Percentiles rank a stretch among this genome's conserved stretches.
phyloP scores from a whole-genome alignment of 2,888 invertebrate genomes.

The Callimorpha dominula region DNA sequence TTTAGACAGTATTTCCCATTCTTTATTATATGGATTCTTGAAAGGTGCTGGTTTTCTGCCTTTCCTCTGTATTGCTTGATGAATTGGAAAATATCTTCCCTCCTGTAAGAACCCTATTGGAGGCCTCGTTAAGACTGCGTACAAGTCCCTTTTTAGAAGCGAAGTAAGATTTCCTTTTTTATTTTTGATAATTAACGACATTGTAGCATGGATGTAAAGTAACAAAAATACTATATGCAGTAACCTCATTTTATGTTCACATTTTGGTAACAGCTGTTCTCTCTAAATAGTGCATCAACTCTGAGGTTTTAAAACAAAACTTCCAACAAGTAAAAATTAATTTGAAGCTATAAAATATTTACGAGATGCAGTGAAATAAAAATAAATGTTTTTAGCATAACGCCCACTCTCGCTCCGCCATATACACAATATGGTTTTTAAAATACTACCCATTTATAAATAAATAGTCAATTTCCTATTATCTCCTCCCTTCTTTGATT shows the following conservation, averaged over 20 bases:
- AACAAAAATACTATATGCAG: background rate
- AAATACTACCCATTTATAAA: background rate
- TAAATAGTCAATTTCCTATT: background rate
- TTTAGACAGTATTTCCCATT: background rate
- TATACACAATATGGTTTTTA: background rate
- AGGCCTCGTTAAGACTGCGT: background rate
- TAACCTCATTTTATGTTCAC: constrained; percentile 12
- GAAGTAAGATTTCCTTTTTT: background rate
- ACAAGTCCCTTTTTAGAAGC: background rate
- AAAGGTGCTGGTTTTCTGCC: background rate
- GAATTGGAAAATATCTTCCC: background rate
- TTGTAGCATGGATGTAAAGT: background rate
- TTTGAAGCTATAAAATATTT: constrained; percentile 4
- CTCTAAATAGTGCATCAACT: background rate
- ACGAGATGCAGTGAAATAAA: constrained; percentile 7
- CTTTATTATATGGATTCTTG: background rate
- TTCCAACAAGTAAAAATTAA: background rate
- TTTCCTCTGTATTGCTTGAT: background rate
- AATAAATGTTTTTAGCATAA: background rate
- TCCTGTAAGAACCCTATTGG: background rate
- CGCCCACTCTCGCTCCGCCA: background rate
- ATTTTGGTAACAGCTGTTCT: background rate
- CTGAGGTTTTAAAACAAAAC: background rate
- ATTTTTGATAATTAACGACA: background rate
- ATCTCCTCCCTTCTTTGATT: background rate